Percentiles rank a stretch among this genome's conserved stretches.
Evolutionary conservation across 2,888 invertebrate species (phyloP).

Genomic region (Pterostichus madidus): DNA sequence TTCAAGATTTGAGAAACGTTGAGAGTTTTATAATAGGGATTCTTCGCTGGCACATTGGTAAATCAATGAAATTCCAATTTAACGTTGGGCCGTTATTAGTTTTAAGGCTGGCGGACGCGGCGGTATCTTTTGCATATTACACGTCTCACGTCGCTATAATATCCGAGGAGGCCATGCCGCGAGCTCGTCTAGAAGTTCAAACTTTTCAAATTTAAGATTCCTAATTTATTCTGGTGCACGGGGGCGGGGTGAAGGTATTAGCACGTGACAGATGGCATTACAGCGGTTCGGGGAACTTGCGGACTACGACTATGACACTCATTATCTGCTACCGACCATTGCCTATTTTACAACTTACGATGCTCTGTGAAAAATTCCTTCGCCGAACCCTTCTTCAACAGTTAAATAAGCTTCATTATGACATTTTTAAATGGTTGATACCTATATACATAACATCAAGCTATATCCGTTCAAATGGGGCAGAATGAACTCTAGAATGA

Average conservation of each 20-base stretch:
- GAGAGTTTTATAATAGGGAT: slow-evolving; percentile 71
- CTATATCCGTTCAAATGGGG: too few species aligned
- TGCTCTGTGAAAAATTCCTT: too few species aligned
- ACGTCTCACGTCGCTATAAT: slow-evolving; percentile 66
- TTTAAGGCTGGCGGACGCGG: slow-evolving; percentile 49
- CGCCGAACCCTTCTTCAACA: too few species aligned
- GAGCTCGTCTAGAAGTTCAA: slow-evolving; percentile 70
- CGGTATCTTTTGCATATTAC: slow-evolving; percentile 69
- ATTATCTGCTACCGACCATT: slow-evolving; percentile 35
- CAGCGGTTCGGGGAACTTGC: slow-evolving; percentile 35
- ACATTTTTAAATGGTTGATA: too few species aligned
- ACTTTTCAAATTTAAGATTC: slow-evolving; percentile 72
- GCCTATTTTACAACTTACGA: too few species aligned
- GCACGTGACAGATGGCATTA: slow-evolving; percentile 70
- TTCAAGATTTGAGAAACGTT: slow-evolving; percentile 54
- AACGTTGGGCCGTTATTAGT: slow-evolving; percentile 72
- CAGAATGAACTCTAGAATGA: too few species aligned
- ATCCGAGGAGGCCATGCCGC: slow-evolving; percentile 16
- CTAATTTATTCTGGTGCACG: slow-evolving; percentile 70
- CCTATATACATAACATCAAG: too few species aligned
- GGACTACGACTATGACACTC: slow-evolving; percentile 53
- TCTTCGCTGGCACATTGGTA: slow-evolving; percentile 71
- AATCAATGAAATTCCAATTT: slow-evolving; percentile 74
- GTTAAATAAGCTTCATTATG: too few species aligned
- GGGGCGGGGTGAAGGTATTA: slow-evolving; percentile 35